Evolutionary conservation across 53 echinoderm and acorn worm species (phyloP).

Genomic region (Holothuria scabra): DNA sequence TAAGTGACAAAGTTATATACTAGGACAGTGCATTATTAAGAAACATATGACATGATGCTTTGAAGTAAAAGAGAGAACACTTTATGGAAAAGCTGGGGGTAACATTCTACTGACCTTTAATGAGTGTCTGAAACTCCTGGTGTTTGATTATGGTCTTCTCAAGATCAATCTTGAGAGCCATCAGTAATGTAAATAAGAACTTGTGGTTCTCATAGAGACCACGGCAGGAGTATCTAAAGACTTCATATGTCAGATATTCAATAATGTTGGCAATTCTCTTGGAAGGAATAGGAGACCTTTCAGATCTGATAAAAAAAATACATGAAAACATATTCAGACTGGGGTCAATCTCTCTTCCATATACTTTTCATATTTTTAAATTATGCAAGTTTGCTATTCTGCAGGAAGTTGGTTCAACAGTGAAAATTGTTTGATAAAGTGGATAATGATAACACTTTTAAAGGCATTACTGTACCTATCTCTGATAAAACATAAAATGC

Average conservation of each 20-base stretch:
- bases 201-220: conserved; percentile 99
- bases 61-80: too few species aligned
- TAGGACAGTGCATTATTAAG: too few species aligned
- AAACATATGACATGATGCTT: too few species aligned
- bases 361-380: too few species aligned
- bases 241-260: conserved; percentile 90
- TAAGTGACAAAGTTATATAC: background rate
- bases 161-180: conserved; percentile 97
- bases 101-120: conserved; percentile 74
- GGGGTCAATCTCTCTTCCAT: too few species aligned
- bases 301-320: conserved; percentile 62
- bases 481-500: too few species aligned
- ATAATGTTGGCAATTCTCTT: conserved; percentile 96
- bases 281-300: conserved; percentile 91
- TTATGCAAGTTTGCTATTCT: too few species aligned
- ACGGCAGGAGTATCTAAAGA: conserved; percentile 97
- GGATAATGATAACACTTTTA: too few species aligned
- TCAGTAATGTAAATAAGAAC: conserved; percentile 91
- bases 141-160: conserved; percentile 84
- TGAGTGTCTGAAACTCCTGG: conserved; percentile 93
- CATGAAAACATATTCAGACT: too few species aligned
- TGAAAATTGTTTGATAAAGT: too few species aligned
- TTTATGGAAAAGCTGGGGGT: background rate
- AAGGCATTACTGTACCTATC: too few species aligned
- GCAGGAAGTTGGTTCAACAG: too few species aligned